phyloP scores from a whole-genome alignment of 2,888 invertebrate species.

The Galerucella nymphaeae region DNA sequence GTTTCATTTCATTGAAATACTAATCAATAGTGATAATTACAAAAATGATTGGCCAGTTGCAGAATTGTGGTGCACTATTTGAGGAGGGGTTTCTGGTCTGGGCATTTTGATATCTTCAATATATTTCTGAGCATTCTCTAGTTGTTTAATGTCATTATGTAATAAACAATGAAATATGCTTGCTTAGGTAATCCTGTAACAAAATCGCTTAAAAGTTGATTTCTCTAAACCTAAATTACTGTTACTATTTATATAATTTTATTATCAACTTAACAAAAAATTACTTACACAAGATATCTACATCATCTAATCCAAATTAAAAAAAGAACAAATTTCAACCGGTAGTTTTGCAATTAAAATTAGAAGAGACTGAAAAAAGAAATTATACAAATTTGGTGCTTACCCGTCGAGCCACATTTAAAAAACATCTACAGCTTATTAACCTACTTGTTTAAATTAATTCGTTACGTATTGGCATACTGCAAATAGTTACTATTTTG shows the following conservation, averaged over 20 bases:
- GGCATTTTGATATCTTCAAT: too few species aligned
- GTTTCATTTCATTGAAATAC: too few species aligned
- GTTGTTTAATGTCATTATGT: too few species aligned
- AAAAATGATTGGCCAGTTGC: too few species aligned
- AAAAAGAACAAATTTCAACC: neutral
- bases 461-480: constrained; percentile 26
- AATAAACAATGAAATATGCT: too few species aligned
- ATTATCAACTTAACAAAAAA: neutral
- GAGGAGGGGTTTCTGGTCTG: too few species aligned
- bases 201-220: too few species aligned
- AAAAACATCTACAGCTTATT: constrained; percentile 17
- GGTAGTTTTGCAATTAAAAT: neutral
- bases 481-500: constrained; percentile 10
- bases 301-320: too few species aligned
- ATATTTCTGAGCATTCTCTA: too few species aligned
- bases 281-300: neutral
- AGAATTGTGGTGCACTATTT: too few species aligned
- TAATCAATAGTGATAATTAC: too few species aligned
- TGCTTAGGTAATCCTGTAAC: too few species aligned
- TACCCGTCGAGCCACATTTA: constrained; percentile 11
- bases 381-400: neutral
- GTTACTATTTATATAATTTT: neutral
- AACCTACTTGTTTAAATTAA: constrained; percentile 23
- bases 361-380: neutral
- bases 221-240: neutral